A percentile compares a stretch with the other conserved stretches of the same genome.
These are phyloP conservation scores for Ctenopoma multispine DNA, from an alignment of 2,797 vertebrate genomes.

Conservation along the genomic window DNA sequence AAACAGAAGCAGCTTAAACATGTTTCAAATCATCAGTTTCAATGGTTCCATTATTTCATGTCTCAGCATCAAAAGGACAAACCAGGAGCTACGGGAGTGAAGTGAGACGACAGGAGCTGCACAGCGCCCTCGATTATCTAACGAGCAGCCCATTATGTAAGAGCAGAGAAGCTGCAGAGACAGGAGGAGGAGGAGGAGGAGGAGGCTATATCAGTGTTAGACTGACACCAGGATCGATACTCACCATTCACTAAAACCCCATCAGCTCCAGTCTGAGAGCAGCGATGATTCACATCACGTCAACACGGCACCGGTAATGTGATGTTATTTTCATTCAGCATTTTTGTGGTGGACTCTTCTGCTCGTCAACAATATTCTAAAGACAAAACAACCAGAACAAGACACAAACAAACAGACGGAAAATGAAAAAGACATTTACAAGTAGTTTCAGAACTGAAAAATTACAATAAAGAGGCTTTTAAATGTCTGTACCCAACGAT, in stretches of 20 bases:
- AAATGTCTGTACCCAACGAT: no score
- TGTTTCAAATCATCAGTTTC: no score
- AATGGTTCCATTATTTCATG: no score
- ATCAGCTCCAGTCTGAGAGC: not conserved
- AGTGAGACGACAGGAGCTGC: constrained; percentile 6
- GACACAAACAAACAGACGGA: no score
- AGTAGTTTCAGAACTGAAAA: no score
- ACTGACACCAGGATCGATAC: constrained; percentile 11
- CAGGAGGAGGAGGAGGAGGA: constrained; percentile 1
- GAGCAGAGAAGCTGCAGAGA: constrained; percentile 13
- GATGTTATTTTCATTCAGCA: not conserved
- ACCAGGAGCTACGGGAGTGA: not conserved
- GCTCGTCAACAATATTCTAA: no score
- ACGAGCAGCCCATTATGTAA: constrained; percentile 46
- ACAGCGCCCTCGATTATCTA: constrained; percentile 36
- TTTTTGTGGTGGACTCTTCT: no score
- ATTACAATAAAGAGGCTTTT: no score
- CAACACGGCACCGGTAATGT: not conserved
- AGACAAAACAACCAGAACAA: no score
- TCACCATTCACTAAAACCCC: not conserved
- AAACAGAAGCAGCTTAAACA: no score
- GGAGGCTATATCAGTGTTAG: not conserved
- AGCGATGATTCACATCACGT: not conserved
- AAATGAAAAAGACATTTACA: no score
- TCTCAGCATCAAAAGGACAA: no score